phyloP scores from a whole-genome alignment of 2,113 vertebrate genomes.

The Scalopus aquaticus region DNA sequence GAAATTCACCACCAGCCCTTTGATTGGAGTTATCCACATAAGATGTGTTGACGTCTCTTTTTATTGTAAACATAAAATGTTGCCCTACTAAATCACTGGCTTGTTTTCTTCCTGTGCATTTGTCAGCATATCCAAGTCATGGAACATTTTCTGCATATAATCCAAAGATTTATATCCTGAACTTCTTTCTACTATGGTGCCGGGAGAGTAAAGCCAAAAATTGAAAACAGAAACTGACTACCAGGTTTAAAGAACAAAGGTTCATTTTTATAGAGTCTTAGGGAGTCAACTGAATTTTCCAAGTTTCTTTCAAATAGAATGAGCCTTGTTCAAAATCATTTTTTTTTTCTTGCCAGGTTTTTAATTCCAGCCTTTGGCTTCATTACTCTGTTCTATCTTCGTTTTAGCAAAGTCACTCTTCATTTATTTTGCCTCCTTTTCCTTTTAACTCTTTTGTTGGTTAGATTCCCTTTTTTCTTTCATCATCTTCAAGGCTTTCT shows the following conservation, averaged over 20 bases:
- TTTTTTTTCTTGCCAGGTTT: slow-evolving; percentile 83
- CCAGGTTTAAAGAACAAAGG: slow-evolving; percentile 97
- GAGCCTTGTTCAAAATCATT: slow-evolving; percentile 94
- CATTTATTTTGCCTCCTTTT: slow-evolving; percentile 79
- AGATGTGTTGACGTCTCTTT: slow-evolving; percentile 92
- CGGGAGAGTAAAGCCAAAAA: slow-evolving; percentile 94
- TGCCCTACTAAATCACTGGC: slow-evolving; percentile 96
- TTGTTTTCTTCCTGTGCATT: slow-evolving; percentile 95
- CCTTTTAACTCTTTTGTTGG: slow-evolving; percentile 79
- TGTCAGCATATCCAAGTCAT: slow-evolving; percentile 94
- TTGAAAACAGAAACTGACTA: slow-evolving; percentile 96
- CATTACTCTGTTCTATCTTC: slow-evolving; percentile 76
- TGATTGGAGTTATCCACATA: slow-evolving; percentile 98
- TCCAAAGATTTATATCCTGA: slow-evolving; percentile 92
- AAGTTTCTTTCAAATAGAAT: slow-evolving; percentile 96
- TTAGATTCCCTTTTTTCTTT: slow-evolving; percentile 65
- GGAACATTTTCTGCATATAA: slow-evolving; percentile 94
- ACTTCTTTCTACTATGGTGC: slow-evolving; percentile 93
- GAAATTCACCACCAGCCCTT: slow-evolving; percentile 97
- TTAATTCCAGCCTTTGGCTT: slow-evolving; percentile 76
- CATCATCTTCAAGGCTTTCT: slow-evolving; percentile 83
- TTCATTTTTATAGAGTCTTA: slow-evolving; percentile 97
- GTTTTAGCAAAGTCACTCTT: slow-evolving; percentile 75
- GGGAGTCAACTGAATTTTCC: slow-evolving; percentile 91
- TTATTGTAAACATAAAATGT: slow-evolving; percentile 95